Evolutionary conservation across 2,888 invertebrate genomes (phyloP).

Genomic region (Nasonia oneida): DNA sequence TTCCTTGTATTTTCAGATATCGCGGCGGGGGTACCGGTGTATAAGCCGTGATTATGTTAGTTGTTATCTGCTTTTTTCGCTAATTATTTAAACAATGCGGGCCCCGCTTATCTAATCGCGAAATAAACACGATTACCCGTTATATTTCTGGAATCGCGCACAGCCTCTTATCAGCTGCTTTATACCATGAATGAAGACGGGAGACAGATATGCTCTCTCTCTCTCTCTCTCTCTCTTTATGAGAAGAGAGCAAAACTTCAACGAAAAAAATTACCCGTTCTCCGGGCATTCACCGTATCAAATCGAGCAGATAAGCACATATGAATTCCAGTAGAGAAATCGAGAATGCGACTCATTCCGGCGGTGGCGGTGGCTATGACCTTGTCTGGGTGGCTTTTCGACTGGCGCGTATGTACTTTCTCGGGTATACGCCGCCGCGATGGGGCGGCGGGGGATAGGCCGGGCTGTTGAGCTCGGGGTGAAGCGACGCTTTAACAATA

Average conservation of each 20-base stretch:
- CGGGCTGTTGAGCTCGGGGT: slow-evolving; percentile 49
- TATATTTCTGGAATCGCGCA: slow-evolving; percentile 3
- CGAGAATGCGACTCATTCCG: not conserved
- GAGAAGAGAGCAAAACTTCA: too few relatives aligned
- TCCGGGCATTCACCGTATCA: not conserved
- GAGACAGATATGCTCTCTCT: not conserved
- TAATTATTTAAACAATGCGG: not conserved
- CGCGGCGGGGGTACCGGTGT: not conserved
- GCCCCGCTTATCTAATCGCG: slow-evolving; percentile 60
- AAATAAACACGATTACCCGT: not conserved
- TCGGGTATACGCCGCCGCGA: not conserved
- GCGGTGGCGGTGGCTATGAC: not conserved
- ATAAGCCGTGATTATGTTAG: not conserved
- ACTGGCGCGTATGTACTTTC: not conserved
- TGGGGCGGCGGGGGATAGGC: not conserved
- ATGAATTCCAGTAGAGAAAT: not conserved
- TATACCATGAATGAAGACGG: not conserved
- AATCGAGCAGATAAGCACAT: not conserved
- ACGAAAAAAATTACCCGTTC: too few relatives aligned
- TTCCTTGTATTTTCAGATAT: not conserved
- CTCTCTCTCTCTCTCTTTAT: too few relatives aligned
- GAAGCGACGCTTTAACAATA: slow-evolving; percentile 68
- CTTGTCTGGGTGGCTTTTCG: slow-evolving; percentile 7
- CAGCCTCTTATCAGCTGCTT: not conserved
- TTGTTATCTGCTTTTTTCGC: not conserved